Base-by-base conservation (phyloP, 2,113 vertebrate species). In the Passer domesticus region DNA sequence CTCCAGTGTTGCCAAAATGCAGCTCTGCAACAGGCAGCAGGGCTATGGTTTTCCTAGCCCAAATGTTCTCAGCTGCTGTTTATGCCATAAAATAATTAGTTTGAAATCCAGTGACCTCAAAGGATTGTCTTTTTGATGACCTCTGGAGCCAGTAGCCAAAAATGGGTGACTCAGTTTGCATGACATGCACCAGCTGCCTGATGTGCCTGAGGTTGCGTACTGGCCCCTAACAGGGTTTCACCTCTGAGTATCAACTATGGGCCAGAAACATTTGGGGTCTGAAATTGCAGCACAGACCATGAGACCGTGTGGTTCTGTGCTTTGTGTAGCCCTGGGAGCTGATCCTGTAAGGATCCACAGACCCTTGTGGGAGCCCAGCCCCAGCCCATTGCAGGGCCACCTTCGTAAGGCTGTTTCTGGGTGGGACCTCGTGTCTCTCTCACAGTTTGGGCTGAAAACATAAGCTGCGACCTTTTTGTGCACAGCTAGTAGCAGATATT, bases 291-390 rank as follows among this genome's bases (percentile, higher is more conserved):
- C 37, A 23, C 21, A 64, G 46, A 11, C 21, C 8, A 5, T 50
- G 46, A 58, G 35, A 33, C 25, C 4, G 0, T 37, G 19, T 77
- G 43, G 27, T 74, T 89, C 55, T 11, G 6, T 55, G 39, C 62
- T 73, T 60, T 27, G 4, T 72, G 62, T 58, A 76, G 27, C 24
- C 13, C 50, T 86, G 75, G 44, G 47, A 83, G 41, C 11, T 3
- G 2, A 46, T 64, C 14, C 18, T 6, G 7, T 0, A 28, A 53
- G 75, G 18, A 18, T 39, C 16, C 18, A 13, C 1, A 5, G 23
- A 31, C 12, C 23, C n/a, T n/a, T 0, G 3, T 35, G 47, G 47
- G 13, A 79, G 24, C n/a, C 35, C 28, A 17, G 41, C 28, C 9
- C 52, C 55, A 27, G 17, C 12, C 43, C 39, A 13, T 15, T 62